phyloP scores from a whole-genome alignment of 2,888 invertebrate species.

The Lithophane leautieri region DNA sequence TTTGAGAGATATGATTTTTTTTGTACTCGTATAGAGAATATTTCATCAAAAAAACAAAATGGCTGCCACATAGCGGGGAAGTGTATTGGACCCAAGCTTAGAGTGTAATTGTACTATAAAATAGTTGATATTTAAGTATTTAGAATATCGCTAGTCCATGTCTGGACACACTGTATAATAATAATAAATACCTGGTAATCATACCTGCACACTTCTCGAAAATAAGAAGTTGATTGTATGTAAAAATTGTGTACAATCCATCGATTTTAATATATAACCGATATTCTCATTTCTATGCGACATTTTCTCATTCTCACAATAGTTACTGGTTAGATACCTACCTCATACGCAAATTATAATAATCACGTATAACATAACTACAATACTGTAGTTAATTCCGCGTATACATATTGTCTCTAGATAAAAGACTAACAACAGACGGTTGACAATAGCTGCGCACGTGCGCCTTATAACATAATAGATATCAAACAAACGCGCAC shows the following conservation, averaged over 20 bases:
- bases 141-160: too few species aligned
- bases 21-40: too few species aligned
- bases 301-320: not conserved
- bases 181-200: not conserved
- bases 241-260: not conserved
- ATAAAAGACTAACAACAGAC: conserved; percentile 45
- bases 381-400: conserved; percentile 42
- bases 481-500: not conserved
- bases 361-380: conserved; percentile 35
- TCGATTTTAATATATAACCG: not conserved
- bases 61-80: too few species aligned
- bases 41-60: too few species aligned
- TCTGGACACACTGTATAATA: too few species aligned
- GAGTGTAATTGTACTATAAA: too few species aligned
- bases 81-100: too few species aligned
- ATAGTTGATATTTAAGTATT: too few species aligned
- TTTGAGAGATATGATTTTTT: too few species aligned
- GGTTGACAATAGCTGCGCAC: conserved; percentile 30
- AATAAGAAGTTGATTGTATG: not conserved
- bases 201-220: not conserved
- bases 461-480: conserved; percentile 37
- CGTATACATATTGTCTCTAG: conserved; percentile 47
- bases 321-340: not conserved
- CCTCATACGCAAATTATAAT: conserved; percentile 27
- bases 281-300: not conserved